These are phyloP conservation scores for Ophiothrix spiculata DNA, from an alignment of 35 echinoderm and acorn worm species.

Conservation along the genomic window DNA sequence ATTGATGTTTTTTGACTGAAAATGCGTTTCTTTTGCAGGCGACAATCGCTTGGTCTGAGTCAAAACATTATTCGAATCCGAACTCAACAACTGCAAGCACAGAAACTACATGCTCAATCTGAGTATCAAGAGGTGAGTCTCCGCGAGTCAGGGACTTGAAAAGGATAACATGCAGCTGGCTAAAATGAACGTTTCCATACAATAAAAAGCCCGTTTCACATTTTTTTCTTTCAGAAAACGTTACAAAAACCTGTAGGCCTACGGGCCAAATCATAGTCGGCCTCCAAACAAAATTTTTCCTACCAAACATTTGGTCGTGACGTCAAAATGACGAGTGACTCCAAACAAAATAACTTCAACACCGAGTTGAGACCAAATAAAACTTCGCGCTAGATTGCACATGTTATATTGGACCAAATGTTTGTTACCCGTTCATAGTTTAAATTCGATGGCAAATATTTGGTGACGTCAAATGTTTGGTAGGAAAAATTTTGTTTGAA, in stretches of 20 bases:
- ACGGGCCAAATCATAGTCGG: not conserved
- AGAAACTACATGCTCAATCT: not conserved
- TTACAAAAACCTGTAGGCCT: not conserved
- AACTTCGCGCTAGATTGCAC: too few species aligned
- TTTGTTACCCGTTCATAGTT: too few species aligned
- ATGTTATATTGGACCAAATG: too few species aligned
- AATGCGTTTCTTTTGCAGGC: too few species aligned
- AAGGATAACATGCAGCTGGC: not conserved
- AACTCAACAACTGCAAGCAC: not conserved
- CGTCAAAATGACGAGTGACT: too few species aligned
- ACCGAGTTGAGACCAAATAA: too few species aligned
- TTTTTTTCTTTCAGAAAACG: not conserved
- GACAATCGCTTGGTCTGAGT: not conserved
- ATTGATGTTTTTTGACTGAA: too few species aligned
- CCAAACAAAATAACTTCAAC: too few species aligned
- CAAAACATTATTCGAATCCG: not conserved
- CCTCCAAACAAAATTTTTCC: not conserved
- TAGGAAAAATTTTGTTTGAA: too few species aligned
- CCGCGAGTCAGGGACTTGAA: not conserved
- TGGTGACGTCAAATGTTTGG: too few species aligned
- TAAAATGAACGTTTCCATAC: not conserved
- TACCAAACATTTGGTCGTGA: too few species aligned
- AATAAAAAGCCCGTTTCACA: not conserved
- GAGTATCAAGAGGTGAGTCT: not conserved
- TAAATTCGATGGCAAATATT: too few species aligned